Evolutionary conservation across 2,113 vertebrate genomes (phyloP).

Genomic region (Dromiciops gliroides): DNA sequence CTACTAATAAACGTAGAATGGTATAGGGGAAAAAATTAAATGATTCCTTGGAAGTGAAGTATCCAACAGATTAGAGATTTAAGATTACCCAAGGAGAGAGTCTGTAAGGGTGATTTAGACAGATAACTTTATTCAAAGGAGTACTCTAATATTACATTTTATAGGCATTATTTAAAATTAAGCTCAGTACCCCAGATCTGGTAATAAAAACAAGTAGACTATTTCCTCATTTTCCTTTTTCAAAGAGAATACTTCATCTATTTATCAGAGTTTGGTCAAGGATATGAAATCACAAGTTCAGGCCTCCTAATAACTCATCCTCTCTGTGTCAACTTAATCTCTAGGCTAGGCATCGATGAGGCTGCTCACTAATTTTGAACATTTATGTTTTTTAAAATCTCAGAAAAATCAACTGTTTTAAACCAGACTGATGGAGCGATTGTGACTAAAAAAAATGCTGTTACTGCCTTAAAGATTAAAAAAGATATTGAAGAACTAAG

Average conservation of each 20-base stretch:
- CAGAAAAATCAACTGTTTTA: slow-evolving; percentile 51
- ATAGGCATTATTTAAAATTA: slow-evolving; percentile 14
- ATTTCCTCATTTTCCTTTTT: slow-evolving; percentile 24
- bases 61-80: neutral
- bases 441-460: slow-evolving; percentile 53
- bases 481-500: slow-evolving; percentile 32
- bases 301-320: slow-evolving; percentile 44
- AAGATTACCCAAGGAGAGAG: neutral
- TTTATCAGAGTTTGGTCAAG: slow-evolving; percentile 2
- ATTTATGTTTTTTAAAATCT: slow-evolving; percentile 38
- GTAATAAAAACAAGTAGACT: neutral
- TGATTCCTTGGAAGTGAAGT: neutral
- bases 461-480: slow-evolving; percentile 41
- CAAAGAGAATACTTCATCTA: slow-evolving; percentile 41
- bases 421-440: slow-evolving; percentile 25
- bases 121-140: slow-evolving; percentile 4
- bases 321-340: slow-evolving; percentile 47
- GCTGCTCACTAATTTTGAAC: slow-evolving; percentile 6
- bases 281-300: slow-evolving; percentile 59
- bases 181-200: slow-evolving; percentile 15
- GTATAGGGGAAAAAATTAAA: neutral
- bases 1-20: neutral
- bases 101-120: neutral
- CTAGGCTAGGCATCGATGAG: slow-evolving; percentile 5
- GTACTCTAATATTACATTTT: neutral